Evolutionary conservation across 2,113 vertebrate genomes (phyloP).

Genomic region (Leptobrachium ailaonicum): DNA sequence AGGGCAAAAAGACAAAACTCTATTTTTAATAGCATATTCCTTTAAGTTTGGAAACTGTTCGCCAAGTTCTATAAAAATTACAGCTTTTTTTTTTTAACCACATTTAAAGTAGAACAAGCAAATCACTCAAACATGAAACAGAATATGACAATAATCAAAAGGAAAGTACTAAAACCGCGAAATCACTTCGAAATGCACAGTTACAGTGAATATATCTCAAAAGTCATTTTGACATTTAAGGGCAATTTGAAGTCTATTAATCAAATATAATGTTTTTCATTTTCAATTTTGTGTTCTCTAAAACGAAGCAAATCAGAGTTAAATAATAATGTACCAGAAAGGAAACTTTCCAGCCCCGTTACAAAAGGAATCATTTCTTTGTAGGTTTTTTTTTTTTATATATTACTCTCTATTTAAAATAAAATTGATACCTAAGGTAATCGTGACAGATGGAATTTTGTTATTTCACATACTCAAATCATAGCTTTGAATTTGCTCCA

Average conservation of each 20-base stretch:
- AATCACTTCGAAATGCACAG: not conserved
- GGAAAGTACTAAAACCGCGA: not conserved
- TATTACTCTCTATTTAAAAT: too few species aligned
- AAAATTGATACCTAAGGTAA: too few species aligned
- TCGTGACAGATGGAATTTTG: too few species aligned
- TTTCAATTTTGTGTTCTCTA: not conserved
- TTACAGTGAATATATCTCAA: not conserved
- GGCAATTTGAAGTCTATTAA: conserved; percentile 1
- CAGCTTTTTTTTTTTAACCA: too few species aligned
- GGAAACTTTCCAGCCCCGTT: not conserved
- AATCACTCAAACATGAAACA: not conserved
- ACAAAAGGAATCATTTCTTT: not conserved
- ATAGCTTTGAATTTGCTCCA: too few species aligned
- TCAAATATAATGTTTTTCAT: conserved; percentile 1
- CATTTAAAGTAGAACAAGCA: not conserved
- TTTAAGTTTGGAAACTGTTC: too few species aligned
- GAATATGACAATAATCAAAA: not conserved
- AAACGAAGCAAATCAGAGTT: not conserved
- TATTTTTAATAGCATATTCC: too few species aligned
- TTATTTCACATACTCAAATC: too few species aligned
- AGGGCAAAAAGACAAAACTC: too few species aligned
- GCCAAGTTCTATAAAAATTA: too few species aligned
- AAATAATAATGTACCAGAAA: not conserved
- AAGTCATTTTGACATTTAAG: conserved; percentile 11
- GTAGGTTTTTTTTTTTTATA: too few species aligned